Conservation (phyloP, 2,888 invertebrate genomes). For the Drosophila paracracens region DNA sequence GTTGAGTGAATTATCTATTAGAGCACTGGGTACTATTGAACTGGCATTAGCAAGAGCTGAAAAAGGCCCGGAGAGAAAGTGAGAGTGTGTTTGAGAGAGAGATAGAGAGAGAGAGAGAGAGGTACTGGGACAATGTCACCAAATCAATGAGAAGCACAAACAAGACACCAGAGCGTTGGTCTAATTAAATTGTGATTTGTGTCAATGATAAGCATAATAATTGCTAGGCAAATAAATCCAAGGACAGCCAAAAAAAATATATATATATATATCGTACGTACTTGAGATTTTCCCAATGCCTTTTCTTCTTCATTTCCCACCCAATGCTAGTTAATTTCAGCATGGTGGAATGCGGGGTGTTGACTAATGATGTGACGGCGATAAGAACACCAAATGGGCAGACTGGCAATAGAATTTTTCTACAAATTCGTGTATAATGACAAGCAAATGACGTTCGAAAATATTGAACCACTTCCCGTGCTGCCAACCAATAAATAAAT, state of each 20-base stretch:
- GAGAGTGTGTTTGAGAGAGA: background rate
- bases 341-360: slow-evolving; percentile 23
- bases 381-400: slow-evolving; percentile 66
- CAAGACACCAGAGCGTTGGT: slow-evolving; percentile 64
- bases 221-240: slow-evolving; percentile 74
- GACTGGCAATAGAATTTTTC: slow-evolving; percentile 36
- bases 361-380: slow-evolving; percentile 68
- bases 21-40: background rate
- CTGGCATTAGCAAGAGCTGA: background rate
- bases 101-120: too few species aligned
- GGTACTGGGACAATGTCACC: slow-evolving; percentile 63
- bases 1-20: background rate
- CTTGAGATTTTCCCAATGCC: slow-evolving; percentile 28
- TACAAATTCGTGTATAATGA: slow-evolving; percentile 55
- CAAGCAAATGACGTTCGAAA: slow-evolving; percentile 73
- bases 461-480: slow-evolving; percentile 68
- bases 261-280: slow-evolving; percentile 34
- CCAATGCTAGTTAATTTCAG: slow-evolving; percentile 21
- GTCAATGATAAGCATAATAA: slow-evolving; percentile 82
- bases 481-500: slow-evolving; percentile 69
- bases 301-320: background rate
- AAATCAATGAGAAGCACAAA: slow-evolving; percentile 74
- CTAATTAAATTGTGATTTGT: slow-evolving; percentile 82
- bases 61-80: background rate
- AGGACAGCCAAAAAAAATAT: slow-evolving; percentile 28